Evolutionary conservation across 2,888 invertebrate genomes (phyloP), one percentile per base, ranked within the genome.

Genomic region (Crioceris asparagi): DNA sequence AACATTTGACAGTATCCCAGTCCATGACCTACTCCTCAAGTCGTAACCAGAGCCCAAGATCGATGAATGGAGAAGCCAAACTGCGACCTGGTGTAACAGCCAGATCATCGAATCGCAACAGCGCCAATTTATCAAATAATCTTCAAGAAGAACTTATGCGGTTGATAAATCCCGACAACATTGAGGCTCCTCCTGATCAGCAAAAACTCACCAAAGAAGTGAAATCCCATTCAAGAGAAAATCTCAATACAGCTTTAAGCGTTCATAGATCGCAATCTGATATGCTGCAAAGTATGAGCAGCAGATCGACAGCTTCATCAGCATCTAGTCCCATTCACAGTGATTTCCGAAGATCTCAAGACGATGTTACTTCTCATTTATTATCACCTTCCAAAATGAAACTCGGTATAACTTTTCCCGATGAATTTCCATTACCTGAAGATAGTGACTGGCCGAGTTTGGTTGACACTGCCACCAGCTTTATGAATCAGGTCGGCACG

Each of bases 111-210:
- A 73, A 75, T 48, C 59, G 77, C 33, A 75, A 75, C 53, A 77
- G 75, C 40, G 73, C 75, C 8, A 74, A 75, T 56, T 58, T 75
- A 27, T 67, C 68, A 0, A 77, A 72, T 48, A 79, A 78, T 15
- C 67, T 83, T 17, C 81, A 90, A 67, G 88, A 91, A 60, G 91
- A 92, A 58, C 80, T 88, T 70, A 80, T 90, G 71, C 32, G 40
- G 21, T 69, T 91, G 17, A 91, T 91, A 54, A 84, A 85, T 64
- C 87, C 86, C 0, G 87, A 87, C 53, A 71, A 68, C 51, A 66
- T 69, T 37, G 65, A 69, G 40, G 62, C 64, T 27, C 59, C 62
- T 16, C 41, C 47, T 12, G 46, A 44, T 15, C 44, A 48, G 25
- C 40, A 45, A 18, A 47, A 50, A 29, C 14, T 39, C 17, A 43